Conservation (phyloP, 2,113 vertebrate genomes). For the Hydropotes inermis region DNA sequence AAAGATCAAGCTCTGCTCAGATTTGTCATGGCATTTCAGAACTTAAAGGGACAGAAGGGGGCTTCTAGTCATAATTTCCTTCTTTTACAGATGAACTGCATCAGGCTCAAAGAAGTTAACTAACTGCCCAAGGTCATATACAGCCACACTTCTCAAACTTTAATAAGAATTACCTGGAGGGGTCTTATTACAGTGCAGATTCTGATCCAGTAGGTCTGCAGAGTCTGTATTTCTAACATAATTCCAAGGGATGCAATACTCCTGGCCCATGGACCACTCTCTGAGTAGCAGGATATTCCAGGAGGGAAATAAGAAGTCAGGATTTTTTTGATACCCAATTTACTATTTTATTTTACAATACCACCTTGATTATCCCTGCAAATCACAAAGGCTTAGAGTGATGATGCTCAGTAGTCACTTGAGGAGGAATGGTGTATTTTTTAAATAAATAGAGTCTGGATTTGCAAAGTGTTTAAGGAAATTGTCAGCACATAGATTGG, state of each 20-base stretch:
- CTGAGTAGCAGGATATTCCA: not conserved
- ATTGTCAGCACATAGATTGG: not conserved
- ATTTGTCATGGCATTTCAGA: slow-evolving; percentile 25
- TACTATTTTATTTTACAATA: not conserved
- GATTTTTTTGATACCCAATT: not conserved
- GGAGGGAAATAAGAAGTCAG: not conserved
- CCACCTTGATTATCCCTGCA: not conserved
- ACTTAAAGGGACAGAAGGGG: slow-evolving; percentile 13
- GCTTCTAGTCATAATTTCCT: slow-evolving; percentile 22
- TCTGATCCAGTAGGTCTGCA: not conserved
- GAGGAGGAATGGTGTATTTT: not conserved
- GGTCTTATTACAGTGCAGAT: not conserved
- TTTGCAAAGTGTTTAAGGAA: not conserved
- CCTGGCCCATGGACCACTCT: not conserved
- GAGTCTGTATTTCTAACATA: not conserved
- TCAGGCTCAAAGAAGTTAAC: slow-evolving; percentile 1
- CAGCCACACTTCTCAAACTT: not conserved
- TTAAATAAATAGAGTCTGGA: not conserved
- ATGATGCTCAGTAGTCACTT: not conserved
- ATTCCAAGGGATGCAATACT: not conserved
- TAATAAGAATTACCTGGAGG: not conserved
- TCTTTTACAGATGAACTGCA: not conserved
- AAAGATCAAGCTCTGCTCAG: slow-evolving; percentile 53
- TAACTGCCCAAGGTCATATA: not conserved
- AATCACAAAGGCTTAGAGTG: not conserved